These are phyloP conservation scores for Aldabrachelys gigantea DNA, from an alignment of 2,113 vertebrate genomes.

Conservation along the genomic window DNA sequence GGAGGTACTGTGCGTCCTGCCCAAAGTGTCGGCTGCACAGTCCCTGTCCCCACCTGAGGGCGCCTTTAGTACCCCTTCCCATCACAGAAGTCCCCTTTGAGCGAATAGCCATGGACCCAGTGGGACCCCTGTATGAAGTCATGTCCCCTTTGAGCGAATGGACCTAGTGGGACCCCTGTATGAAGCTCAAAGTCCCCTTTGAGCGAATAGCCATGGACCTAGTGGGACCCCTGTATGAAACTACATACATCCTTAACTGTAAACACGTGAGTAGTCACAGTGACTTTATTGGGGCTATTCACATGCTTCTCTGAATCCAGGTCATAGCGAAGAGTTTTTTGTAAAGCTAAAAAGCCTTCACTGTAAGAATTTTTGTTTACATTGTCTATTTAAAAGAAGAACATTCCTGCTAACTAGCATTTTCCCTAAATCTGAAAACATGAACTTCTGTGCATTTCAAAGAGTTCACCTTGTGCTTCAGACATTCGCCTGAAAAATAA, in stretches of 20 bases:
- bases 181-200: too few relatives aligned
- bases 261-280: neutral
- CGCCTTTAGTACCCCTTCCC: too few relatives aligned
- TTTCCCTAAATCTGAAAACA: neutral
- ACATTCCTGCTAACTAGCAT: neutral
- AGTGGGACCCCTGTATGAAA: too few relatives aligned
- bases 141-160: too few relatives aligned
- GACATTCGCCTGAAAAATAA: constrained; percentile 2
- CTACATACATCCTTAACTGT: neutral
- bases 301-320: neutral
- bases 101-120: too few relatives aligned
- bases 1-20: too few relatives aligned
- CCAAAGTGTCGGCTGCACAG: too few relatives aligned
- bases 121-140: too few relatives aligned
- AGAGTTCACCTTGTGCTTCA: neutral
- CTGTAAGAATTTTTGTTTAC: neutral
- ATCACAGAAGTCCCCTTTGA: too few relatives aligned
- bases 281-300: neutral
- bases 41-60: too few relatives aligned
- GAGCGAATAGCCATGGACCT: too few relatives aligned
- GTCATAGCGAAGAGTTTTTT: neutral
- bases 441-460: neutral
- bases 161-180: too few relatives aligned
- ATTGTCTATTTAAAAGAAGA: neutral
- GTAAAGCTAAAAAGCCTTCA: neutral